These are phyloP conservation scores for Bombus confusus DNA, from an alignment of 1,140 invertebrate species.

Conservation along the genomic window DNA sequence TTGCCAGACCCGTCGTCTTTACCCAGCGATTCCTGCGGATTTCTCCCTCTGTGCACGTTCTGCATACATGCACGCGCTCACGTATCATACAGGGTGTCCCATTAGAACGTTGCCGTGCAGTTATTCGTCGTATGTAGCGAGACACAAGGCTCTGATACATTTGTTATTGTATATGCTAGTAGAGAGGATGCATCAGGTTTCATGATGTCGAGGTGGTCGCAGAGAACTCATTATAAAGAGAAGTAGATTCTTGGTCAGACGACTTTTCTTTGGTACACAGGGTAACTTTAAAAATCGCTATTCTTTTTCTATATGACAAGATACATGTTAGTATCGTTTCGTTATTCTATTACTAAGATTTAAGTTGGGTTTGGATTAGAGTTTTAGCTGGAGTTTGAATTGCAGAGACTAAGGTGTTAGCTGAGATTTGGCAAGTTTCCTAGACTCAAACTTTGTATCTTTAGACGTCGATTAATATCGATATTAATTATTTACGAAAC, in stretches of 20 bases:
- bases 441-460: too few species aligned
- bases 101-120: background rate
- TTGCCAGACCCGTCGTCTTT: conserved; percentile 41
- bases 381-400: too few species aligned
- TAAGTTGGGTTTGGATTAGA: too few species aligned
- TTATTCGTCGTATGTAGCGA: background rate
- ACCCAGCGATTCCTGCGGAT: conserved; percentile 26
- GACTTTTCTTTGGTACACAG: background rate
- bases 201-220: background rate
- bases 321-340: too few species aligned
- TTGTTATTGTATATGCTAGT: too few species aligned
- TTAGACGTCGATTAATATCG: too few species aligned
- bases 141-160: background rate
- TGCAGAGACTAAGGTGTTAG: too few species aligned
- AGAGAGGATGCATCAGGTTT: background rate
- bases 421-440: too few species aligned
- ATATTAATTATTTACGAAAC: too few species aligned
- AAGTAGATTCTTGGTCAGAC: background rate
- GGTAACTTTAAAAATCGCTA: too few species aligned
- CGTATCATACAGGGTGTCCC: background rate
- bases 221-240: background rate
- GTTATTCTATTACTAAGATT: too few species aligned
- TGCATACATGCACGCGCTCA: background rate
- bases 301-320: too few species aligned
- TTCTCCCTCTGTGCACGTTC: conserved; percentile 27